phyloP scores from a whole-genome alignment of 2,113 vertebrate genomes.

The Tachysurus fulvidraco region DNA sequence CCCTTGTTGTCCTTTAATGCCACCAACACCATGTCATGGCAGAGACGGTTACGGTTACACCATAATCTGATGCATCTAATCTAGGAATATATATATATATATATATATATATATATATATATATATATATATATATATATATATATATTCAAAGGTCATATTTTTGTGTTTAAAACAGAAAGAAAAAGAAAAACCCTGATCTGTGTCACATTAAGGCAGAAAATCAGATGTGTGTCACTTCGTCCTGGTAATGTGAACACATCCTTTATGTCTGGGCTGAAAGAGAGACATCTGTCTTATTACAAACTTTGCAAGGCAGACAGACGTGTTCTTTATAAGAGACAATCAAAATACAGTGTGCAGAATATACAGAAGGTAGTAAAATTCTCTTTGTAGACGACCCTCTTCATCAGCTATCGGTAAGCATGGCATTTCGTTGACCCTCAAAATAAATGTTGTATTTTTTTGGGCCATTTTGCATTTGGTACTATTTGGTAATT shows the following conservation, averaged over 20 bases:
- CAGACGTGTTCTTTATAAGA: background rate
- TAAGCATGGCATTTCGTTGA: constrained; percentile 18
- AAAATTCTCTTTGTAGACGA: background rate
- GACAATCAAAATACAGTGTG: background rate
- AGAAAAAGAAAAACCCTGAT: background rate
- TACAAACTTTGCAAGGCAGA: background rate
- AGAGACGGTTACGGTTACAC: background rate
- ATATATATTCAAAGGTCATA: background rate
- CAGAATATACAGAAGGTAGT: background rate
- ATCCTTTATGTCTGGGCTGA: constrained; percentile 3
- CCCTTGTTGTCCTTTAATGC: background rate
- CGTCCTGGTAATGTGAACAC: background rate
- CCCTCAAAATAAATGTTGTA: background rate
- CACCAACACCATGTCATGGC: background rate
- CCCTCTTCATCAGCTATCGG: background rate
- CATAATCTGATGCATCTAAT: too few species aligned
- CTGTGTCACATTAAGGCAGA: background rate
- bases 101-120: too few species aligned
- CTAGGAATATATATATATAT: too few species aligned
- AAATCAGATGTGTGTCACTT: background rate
- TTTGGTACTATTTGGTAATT: background rate
- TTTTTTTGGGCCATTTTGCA: background rate
- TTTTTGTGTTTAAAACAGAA: background rate
- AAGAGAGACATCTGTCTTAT: background rate
- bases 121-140: too few species aligned